Evolutionary conservation across 2,113 vertebrate genomes (phyloP).

Genomic region (Vidua chalybeata): DNA sequence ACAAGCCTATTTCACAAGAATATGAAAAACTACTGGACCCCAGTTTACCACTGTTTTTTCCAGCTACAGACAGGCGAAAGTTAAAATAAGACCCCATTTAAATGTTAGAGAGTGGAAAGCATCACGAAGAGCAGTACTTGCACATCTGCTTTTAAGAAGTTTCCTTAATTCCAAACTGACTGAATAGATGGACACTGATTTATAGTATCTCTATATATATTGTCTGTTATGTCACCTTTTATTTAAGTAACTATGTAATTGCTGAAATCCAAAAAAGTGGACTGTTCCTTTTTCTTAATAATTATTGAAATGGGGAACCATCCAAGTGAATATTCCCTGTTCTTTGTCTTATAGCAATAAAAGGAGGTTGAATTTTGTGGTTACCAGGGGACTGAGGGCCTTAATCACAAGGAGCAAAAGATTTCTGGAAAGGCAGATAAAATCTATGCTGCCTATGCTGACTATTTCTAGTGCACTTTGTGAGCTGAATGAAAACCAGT

Average conservation of each 20-base stretch:
- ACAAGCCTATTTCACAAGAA: background rate
- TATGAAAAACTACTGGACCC: background rate
- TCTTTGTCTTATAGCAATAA: background rate
- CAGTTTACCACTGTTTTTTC: background rate
- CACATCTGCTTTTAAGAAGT: background rate
- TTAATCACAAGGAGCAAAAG: background rate
- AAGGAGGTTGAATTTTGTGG: background rate
- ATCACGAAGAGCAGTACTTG: background rate
- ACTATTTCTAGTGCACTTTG: background rate
- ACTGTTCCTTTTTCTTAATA: background rate
- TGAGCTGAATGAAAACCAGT: background rate
- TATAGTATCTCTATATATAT: background rate
- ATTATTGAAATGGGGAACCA: background rate
- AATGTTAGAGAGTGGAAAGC: background rate
- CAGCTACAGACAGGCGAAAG: background rate
- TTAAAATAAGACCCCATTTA: background rate
- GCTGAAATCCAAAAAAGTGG: background rate
- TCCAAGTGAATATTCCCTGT: background rate
- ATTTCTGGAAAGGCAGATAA: slow-evolving; percentile 21
- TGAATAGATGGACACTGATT: background rate
- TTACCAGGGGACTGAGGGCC: background rate
- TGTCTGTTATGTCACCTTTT: background rate
- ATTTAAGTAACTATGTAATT: background rate
- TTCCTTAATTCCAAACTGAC: background rate
- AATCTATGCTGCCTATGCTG: background rate